Base-by-base conservation (phyloP, 2,888 invertebrate species). In the Cantharis rustica region DNA sequence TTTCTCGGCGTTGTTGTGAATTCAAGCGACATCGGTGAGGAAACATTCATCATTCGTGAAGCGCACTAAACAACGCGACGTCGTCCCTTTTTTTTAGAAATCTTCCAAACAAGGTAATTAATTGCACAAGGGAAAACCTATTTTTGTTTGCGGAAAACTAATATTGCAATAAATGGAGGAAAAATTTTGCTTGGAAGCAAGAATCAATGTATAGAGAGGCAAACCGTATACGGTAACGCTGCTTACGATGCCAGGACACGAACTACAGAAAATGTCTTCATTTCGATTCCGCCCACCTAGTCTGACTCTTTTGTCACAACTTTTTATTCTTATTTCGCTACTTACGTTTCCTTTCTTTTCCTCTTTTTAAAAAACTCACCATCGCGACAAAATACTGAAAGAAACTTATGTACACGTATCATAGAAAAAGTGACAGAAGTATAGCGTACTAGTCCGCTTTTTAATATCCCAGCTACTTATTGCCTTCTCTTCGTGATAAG, bases 291-390 rank as follows among this genome's bases (percentile, higher is more conserved):
- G 80, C 82, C 83, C 83, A 82, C 79, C 83, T 78, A 80, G 80
- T 80, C 82, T 79, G 83, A 83, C 82, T 83, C 85, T 85, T 47
- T 84, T 84, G 84, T 84, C 84, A 84, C 84, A 84, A 85, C 84
- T 85, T 85, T 84, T 85, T 84, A 84, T 84, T 78, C 82, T 82
- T 82, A 83, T 81, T 84, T 81, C 80, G 80, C 77, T 76, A 77
- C 79, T 66, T 27, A 63, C 68, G 66, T 61, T 72, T 69, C 72
- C 75, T 71, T 73, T 17, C 17, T 71, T 72, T 72, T 79, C 68
- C 72, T 75, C 75, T 47, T 17, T 27, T 68, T 27, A 68, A 75
- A 47, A 69, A 26, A 15, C 72, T 23, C 27, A 20, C 63, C 73
- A 76, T 73, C 71, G 64, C 64, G 72, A 77, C 64, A 64, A 71